Conservation (phyloP, 2,797 vertebrate species). For the Tapera naevia region DNA sequence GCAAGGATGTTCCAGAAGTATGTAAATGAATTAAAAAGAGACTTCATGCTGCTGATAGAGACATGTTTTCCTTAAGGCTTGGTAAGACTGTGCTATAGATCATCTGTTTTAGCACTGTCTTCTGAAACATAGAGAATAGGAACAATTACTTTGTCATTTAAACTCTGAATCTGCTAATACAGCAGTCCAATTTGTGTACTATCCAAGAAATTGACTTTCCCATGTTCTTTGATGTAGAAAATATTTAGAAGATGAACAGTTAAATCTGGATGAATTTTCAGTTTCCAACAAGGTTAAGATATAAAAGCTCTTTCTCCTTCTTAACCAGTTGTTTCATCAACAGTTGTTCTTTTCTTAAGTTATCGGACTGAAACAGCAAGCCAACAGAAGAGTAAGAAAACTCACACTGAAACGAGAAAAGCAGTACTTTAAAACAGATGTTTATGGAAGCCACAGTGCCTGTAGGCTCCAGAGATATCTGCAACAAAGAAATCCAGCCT, state of each 20-base stretch:
- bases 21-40: neutral
- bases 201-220: neutral
- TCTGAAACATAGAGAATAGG: neutral
- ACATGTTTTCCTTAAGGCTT: neutral
- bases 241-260: neutral
- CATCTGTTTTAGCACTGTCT: neutral
- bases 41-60: neutral
- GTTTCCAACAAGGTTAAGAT: neutral
- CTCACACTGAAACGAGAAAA: neutral
- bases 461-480: neutral
- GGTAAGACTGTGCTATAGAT: neutral
- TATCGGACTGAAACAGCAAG: neutral
- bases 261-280: neutral
- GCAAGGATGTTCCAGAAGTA: neutral
- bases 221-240: neutral
- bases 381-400: neutral
- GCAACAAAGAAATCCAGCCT: neutral
- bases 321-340: neutral
- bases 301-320: neutral
- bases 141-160: neutral
- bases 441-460: neutral
- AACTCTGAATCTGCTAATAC: neutral
- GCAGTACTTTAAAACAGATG: neutral
- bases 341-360: neutral
- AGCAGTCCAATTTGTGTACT: neutral